Evolutionary conservation across 2,113 vertebrate species (phyloP).

Genomic region (Scatophagus argus): DNA sequence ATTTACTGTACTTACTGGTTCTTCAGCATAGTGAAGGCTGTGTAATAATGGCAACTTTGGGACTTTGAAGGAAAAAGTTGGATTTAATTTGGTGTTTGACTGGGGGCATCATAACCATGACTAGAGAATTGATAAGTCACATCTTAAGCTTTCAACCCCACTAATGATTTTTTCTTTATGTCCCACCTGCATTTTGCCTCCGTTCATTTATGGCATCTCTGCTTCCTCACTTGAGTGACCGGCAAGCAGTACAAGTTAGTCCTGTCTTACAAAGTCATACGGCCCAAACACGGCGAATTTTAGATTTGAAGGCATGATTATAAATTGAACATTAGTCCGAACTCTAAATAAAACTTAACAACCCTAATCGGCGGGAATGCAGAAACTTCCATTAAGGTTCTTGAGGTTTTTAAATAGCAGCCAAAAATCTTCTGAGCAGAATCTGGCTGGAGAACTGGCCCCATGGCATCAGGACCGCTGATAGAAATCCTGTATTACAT

Average conservation of each 20-base stretch:
- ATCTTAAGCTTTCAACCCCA: background rate
- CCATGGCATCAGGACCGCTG: conserved; percentile 5
- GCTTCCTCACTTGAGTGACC: too few species aligned
- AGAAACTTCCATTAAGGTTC: background rate
- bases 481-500: conserved; percentile 51
- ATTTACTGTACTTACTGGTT: too few species aligned
- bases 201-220: too few species aligned
- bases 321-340: background rate
- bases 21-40: too few species aligned
- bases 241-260: too few species aligned
- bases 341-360: background rate
- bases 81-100: too few species aligned
- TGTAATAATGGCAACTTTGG: background rate
- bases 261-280: too few species aligned
- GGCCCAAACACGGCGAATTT: too few species aligned
- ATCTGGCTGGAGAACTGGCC: background rate
- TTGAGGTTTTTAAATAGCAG: background rate
- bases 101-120: background rate
- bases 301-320: too few species aligned
- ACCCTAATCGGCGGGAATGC: background rate
- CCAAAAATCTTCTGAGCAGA: background rate
- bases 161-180: background rate
- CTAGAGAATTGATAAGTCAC: background rate
- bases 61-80: too few species aligned
- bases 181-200: background rate